Conservation (phyloP, 2,888 invertebrate genomes). For the Arenicola marina region DNA sequence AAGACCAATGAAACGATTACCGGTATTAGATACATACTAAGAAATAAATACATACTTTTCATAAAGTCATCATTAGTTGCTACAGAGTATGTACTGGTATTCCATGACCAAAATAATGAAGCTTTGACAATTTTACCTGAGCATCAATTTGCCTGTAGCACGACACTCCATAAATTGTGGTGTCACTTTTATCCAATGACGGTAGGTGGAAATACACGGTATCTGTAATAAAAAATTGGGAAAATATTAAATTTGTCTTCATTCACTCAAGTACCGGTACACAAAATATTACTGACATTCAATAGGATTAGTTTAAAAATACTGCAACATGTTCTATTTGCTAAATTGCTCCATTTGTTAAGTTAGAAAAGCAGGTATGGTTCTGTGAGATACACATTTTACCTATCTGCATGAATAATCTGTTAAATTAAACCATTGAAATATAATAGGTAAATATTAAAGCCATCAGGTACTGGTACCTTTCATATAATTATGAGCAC, state of each 20-base stretch:
- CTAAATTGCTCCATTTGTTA: background rate
- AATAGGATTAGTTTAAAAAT: no score
- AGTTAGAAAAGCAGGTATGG: background rate
- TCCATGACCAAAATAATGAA: no score
- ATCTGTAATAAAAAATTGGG: slow-evolving; percentile 65
- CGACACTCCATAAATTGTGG: slow-evolving; percentile 90
- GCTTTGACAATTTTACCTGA: no score
- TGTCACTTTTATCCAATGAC: slow-evolving; percentile 71
- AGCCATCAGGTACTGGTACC: slow-evolving; percentile 43
- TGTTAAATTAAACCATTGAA: background rate
- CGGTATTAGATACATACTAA: no score
- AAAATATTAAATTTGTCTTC: background rate
- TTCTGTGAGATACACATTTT: background rate
- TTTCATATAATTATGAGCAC: slow-evolving; percentile 93
- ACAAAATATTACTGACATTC: no score
- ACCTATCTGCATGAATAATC: no score
- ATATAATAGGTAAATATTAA: background rate
- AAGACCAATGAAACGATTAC: no score
- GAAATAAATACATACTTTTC: no score
- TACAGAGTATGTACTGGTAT: no score
- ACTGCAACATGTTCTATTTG: no score
- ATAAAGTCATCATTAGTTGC: no score
- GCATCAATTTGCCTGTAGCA: slow-evolving; percentile 97
- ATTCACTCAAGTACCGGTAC: no score
- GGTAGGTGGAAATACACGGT: slow-evolving; percentile 96